Percentiles rank a stretch among this genome's conserved stretches.
Evolutionary conservation across 1,140 invertebrate genomes (phyloP).

Genomic region (Cydia amplana): DNA sequence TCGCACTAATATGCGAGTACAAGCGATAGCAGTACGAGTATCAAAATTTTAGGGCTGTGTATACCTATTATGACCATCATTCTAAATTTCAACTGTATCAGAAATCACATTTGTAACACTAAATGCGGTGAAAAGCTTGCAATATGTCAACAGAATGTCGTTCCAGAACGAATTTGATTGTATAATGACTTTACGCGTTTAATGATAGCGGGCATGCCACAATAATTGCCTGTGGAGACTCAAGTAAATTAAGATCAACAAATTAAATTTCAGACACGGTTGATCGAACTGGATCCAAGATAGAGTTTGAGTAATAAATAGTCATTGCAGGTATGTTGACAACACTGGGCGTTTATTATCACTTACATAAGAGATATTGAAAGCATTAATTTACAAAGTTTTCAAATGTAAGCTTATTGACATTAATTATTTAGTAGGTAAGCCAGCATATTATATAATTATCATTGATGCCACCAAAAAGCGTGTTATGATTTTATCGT

Average conservation of each 20-base stretch:
- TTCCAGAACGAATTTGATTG: conserved; percentile 17
- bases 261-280: conserved; percentile 31
- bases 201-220: conserved; percentile 25
- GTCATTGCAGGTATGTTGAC: conserved; percentile 1
- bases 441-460: background rate
- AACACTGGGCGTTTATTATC: background rate
- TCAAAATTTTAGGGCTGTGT: too few relatives aligned
- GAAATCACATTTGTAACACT: background rate
- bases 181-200: conserved; percentile 12
- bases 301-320: conserved; percentile 9
- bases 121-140: background rate
- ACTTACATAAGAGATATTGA: background rate
- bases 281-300: conserved; percentile 19
- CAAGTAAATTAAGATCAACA: conserved; percentile 26
- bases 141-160: conserved; percentile 12
- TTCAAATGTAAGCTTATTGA: background rate
- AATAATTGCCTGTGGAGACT: conserved; percentile 22
- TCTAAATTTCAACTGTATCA: background rate
- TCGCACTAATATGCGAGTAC: too few relatives aligned
- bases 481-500: too few relatives aligned
- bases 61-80: too few relatives aligned
- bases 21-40: too few relatives aligned
- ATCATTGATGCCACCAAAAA: too few relatives aligned
- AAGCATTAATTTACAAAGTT: background rate
- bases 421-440: background rate